phyloP scores from a whole-genome alignment of 2,797 vertebrate species.

The Sphaeramia orbicularis region DNA sequence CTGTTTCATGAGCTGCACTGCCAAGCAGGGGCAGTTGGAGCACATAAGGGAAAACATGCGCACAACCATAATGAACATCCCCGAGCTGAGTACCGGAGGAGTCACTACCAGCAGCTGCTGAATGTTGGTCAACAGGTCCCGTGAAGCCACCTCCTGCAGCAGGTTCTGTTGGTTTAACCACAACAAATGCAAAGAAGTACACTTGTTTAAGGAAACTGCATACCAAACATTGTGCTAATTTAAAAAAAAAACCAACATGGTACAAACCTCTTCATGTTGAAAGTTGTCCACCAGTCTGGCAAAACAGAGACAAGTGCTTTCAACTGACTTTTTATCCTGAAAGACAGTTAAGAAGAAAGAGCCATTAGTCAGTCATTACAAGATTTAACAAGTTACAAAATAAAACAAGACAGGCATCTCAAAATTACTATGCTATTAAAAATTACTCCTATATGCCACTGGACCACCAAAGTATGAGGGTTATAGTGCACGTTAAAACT shows the following conservation, averaged over 20 bases:
- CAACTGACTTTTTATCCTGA: slow-evolving; percentile 99
- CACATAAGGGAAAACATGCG: slow-evolving; percentile 99
- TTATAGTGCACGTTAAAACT: too few relatives aligned
- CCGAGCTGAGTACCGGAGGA: slow-evolving; percentile 97
- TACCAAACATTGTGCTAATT: neutral
- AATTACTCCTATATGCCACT: too few relatives aligned
- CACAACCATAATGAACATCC: slow-evolving; percentile 99
- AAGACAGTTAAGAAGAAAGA: slow-evolving; percentile 22
- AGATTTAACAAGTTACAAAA: neutral
- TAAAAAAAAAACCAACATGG: neutral
- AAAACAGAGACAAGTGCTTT: slow-evolving; percentile 99
- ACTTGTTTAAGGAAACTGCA: neutral
- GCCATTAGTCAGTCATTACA: neutral
- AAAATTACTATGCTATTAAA: too few relatives aligned
- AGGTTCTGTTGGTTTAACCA: slow-evolving; percentile 89
- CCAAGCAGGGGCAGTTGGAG: slow-evolving; percentile 97
- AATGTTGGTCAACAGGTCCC: slow-evolving; percentile 97
- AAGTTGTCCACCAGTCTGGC: slow-evolving; percentile 99
- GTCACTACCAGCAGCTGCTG: slow-evolving; percentile 98
- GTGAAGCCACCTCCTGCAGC: slow-evolving; percentile 97
- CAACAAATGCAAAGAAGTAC: slow-evolving; percentile 7
- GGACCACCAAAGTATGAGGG: too few relatives aligned
- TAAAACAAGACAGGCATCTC: too few relatives aligned
- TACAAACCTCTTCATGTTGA: slow-evolving; percentile 96
- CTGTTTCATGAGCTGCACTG: slow-evolving; percentile 99